These are phyloP conservation scores for Trichonephila clavata DNA, from an alignment of 1,140 invertebrate genomes.

Conservation along the genomic window DNA sequence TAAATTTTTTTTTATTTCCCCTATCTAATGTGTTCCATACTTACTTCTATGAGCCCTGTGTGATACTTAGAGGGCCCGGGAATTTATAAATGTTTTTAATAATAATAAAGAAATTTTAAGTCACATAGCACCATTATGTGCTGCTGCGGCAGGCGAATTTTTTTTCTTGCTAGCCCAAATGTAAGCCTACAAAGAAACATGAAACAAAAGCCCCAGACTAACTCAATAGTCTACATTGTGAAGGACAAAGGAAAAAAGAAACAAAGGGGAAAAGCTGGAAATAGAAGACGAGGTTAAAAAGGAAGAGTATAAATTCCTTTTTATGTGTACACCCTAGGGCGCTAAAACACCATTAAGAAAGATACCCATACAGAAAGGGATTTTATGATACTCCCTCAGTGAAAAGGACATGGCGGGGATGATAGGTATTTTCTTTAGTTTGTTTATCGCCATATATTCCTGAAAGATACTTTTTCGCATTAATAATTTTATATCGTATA, in stretches of 20 bases:
- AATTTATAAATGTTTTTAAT: no score
- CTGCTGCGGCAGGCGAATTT: neutral
- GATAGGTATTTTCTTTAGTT: no score
- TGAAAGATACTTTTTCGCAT: neutral
- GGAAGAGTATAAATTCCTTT: conserved; percentile 58
- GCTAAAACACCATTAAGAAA: conserved; percentile 59
- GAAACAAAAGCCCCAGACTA: neutral
- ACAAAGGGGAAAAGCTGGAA: neutral
- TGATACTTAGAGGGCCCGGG: no score
- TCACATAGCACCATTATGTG: no score
- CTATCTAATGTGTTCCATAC: no score
- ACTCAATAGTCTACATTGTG: neutral
- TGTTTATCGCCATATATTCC: no score
- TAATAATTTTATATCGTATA: neutral
- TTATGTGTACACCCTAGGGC: conserved; percentile 25
- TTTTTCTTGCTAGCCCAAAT: neutral
- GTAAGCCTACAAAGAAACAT: neutral
- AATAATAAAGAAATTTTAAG: no score
- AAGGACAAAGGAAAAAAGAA: conserved; percentile 12
- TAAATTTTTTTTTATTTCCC: no score
- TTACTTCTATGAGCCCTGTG: no score
- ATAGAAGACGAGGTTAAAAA: conserved; percentile 26
- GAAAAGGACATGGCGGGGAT: neutral
- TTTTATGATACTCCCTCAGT: conserved; percentile 25
- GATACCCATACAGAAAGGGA: neutral